These are phyloP conservation scores for Spodoptera frugiperda DNA, from an alignment of 1,140 invertebrate genomes.

Conservation along the genomic window DNA sequence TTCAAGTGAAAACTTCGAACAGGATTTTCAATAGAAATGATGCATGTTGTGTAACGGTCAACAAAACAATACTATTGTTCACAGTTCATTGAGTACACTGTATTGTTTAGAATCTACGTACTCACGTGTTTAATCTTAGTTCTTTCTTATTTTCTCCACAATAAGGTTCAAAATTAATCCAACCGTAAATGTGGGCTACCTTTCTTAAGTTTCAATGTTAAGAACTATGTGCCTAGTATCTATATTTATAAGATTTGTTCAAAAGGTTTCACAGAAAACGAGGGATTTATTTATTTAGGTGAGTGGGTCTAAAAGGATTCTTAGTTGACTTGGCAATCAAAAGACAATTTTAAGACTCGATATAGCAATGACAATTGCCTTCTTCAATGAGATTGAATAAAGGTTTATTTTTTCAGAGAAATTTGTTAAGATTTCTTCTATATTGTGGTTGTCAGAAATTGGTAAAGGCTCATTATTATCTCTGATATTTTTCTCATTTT, in stretches of 20 bases:
- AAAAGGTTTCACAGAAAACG: constrained; percentile 22
- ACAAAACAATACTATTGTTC: constrained; percentile 7
- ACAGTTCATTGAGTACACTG: constrained; percentile 13
- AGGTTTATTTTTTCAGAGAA: background rate
- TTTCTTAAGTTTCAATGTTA: background rate
- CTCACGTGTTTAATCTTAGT: too few species aligned
- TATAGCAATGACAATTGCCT: constrained; percentile 12
- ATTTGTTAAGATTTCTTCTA: background rate
- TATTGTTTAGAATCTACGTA: background rate
- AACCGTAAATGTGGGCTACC: too few species aligned
- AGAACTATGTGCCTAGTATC: background rate
- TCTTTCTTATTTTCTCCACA: too few species aligned
- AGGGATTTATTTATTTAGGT: constrained; percentile 28
- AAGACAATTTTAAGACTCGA: constrained; percentile 11
- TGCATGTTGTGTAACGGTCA: constrained; percentile 4
- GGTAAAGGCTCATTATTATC: too few species aligned
- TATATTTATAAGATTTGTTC: background rate
- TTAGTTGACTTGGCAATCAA: constrained; percentile 19
- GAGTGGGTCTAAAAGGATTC: constrained; percentile 21
- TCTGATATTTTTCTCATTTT: too few species aligned
- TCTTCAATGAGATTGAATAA: background rate
- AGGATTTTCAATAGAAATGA: constrained; percentile 16
- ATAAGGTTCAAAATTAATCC: too few species aligned
- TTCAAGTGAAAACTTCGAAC: constrained; percentile 3
- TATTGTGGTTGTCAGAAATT: background rate